Percentiles rank a stretch among this genome's conserved stretches.
Evolutionary conservation across 2,797 vertebrate genomes (phyloP).

Genomic region (Chaenodraco wilsoni): DNA sequence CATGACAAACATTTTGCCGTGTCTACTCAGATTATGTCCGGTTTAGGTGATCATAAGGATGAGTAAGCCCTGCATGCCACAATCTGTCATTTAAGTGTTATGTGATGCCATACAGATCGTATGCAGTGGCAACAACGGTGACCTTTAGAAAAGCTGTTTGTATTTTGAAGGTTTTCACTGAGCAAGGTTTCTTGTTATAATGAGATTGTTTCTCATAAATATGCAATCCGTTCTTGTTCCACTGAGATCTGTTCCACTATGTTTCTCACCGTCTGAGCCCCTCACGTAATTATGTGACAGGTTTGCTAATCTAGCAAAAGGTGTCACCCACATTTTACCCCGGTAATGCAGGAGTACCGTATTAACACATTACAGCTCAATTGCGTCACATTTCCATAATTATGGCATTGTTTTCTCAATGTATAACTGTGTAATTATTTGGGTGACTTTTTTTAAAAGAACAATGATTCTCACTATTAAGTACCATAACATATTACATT

Average conservation of each 20-base stretch:
- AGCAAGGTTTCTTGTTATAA: conserved; percentile 22
- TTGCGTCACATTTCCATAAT: conserved; percentile 41
- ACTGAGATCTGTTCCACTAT: conserved; percentile 46
- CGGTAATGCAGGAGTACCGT: conserved; percentile 22
- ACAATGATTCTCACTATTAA: conserved; percentile 23
- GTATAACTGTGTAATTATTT: conserved; percentile 29
- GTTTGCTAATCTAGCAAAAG: conserved; percentile 54
- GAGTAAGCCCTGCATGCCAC: conserved; percentile 13
- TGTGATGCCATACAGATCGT: neutral
- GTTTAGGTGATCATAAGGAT: conserved; percentile 8
- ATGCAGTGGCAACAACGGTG: neutral
- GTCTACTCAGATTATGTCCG: conserved; percentile 28
- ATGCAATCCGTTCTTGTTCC: conserved; percentile 16
- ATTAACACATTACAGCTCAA: conserved; percentile 27
- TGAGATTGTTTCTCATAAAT: conserved; percentile 33
- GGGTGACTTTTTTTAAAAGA: conserved; percentile 1
- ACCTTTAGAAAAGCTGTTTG: neutral
- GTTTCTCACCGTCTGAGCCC: conserved; percentile 27
- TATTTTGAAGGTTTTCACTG: conserved; percentile 9
- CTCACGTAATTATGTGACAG: conserved; percentile 51
- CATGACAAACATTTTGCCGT: conserved; percentile 33
- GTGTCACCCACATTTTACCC: conserved; percentile 49
- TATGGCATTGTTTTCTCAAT: conserved; percentile 14
- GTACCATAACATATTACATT: conserved; percentile 8
- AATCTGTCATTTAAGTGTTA: neutral